Conservation (phyloP, 2,888 invertebrate genomes). For the Leucophenga maculata region DNA sequence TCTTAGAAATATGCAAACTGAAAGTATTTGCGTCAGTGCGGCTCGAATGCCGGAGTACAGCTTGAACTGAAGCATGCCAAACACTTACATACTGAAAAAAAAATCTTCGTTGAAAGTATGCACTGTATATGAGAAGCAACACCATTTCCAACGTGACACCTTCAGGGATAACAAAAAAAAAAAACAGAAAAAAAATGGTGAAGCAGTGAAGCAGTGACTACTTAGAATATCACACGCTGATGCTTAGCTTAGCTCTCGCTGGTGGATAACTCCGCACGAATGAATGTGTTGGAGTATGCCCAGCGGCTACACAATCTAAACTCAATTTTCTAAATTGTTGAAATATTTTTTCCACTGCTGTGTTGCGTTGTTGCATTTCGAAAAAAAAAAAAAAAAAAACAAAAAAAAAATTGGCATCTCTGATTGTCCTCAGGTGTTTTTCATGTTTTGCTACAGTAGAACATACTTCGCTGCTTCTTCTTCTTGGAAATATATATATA, state of each 20-base stretch:
- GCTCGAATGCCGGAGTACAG: background rate
- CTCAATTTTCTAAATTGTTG: constrained; percentile 28
- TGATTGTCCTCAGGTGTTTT: constrained; percentile 25
- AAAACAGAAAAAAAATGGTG: background rate
- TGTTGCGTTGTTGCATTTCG: constrained; percentile 13
- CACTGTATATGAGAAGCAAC: background rate
- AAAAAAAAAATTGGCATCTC: constrained; percentile 23
- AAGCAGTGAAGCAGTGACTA: background rate
- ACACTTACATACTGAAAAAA: background rate
- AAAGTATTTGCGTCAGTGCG: background rate
- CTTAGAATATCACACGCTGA: background rate
- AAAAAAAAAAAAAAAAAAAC: too few relatives aligned
- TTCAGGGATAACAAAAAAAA: background rate
- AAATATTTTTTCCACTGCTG: constrained; percentile 12
- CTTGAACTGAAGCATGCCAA: constrained; percentile 8
- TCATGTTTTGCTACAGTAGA: constrained; percentile 2
- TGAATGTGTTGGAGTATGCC: constrained; percentile 5
- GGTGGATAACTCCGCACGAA: too few relatives aligned
- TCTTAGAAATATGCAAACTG: too few relatives aligned
- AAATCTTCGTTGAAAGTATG: background rate
- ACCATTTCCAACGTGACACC: background rate
- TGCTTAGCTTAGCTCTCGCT: background rate
- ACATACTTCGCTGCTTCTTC: background rate
- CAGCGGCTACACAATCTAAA: constrained; percentile 21
- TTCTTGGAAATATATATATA: background rate